phyloP scores from a whole-genome alignment of 2,888 invertebrate species.

The Drosophila kanekoi region DNA sequence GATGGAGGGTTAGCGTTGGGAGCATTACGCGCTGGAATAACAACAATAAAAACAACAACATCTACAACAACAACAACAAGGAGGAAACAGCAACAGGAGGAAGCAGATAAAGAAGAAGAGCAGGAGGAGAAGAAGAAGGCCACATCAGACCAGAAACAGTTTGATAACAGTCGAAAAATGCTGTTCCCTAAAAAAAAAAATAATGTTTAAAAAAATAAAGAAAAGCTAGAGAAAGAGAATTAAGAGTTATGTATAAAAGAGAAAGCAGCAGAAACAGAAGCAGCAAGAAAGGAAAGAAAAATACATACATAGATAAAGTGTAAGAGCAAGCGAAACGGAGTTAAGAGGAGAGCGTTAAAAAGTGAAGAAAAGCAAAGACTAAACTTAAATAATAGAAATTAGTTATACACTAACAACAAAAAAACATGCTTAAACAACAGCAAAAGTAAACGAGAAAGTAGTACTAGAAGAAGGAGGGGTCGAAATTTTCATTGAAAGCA shows the following conservation, averaged over 20 bases:
- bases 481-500: constrained; percentile 18
- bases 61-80: constrained; percentile 20
- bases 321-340: constrained; percentile 29
- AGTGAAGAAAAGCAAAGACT: constrained; percentile 76
- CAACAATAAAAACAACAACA: constrained; percentile 25
- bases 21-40: constrained; percentile 39
- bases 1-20: constrained; percentile 38
- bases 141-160: constrained; percentile 36
- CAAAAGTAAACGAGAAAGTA: constrained; percentile 25
- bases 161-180: constrained; percentile 46
- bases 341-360: constrained; percentile 48
- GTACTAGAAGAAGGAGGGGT: constrained; percentile 14
- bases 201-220: constrained; percentile 39
- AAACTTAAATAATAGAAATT: constrained; percentile 74
- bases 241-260: constrained; percentile 56
- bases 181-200: constrained; percentile 50
- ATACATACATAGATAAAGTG: constrained; percentile 45
- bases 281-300: constrained; percentile 32
- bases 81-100: constrained; percentile 34
- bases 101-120: constrained; percentile 20
- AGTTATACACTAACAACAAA: constrained; percentile 72
- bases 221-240: constrained; percentile 28
- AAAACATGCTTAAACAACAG: constrained; percentile 42
- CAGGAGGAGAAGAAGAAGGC: constrained; percentile 18
- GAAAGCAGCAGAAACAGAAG: constrained; percentile 19